Base-by-base conservation (phyloP, 1,140 invertebrate species). In the Charaxes varanes region DNA sequence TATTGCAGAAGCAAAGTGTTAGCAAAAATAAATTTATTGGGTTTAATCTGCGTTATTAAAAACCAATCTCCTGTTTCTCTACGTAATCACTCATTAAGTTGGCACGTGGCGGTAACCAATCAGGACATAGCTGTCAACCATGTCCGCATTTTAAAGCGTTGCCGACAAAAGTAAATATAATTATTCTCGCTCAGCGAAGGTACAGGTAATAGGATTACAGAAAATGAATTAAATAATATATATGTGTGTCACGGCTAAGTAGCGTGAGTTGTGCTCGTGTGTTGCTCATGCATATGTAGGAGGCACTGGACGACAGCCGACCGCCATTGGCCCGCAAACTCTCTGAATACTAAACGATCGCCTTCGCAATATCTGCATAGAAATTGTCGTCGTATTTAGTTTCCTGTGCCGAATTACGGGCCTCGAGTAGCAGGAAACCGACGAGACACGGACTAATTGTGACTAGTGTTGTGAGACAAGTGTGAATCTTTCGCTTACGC, bases 231-330 rank as follows among this genome's bases (percentile, higher is more conserved):
- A 46, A 50, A 55, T 67, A 55, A 40, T 55, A n/a, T 54, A 28
- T 28, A 81, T 81, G 58, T 77, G 56, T 79, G 78, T 79, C 78
- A 82, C 58, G 78, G 74, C 57, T 74, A 62, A 47, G 49, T 43
- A 53, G 38, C 50, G 53, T 66, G 64, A 59, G 63, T 62, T 66
- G 53, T 62, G 51, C 62, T 59, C 57, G 50, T 56, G 59, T 58
- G 56, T 48, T 32, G 41, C 58, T 82, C 65, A 82, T 82, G 74
- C 69, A 80, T 82, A 79, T 79, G 77, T 67, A 72, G 57, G 16
- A 47, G 61, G 41, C 53, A 53, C 52, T 62, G 63, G 60, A 59
- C 57, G 61, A 66, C 73, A 73, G 63, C 63, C 60, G 43, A 40
- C 62, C 62, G 74, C 63, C 72, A 71, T 66, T 72, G 67, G 63